A percentile compares a stretch with the other conserved stretches of the same genome.
These are phyloP conservation scores for Passer domesticus DNA, from an alignment of 2,113 vertebrate species.

Conservation along the genomic window DNA sequence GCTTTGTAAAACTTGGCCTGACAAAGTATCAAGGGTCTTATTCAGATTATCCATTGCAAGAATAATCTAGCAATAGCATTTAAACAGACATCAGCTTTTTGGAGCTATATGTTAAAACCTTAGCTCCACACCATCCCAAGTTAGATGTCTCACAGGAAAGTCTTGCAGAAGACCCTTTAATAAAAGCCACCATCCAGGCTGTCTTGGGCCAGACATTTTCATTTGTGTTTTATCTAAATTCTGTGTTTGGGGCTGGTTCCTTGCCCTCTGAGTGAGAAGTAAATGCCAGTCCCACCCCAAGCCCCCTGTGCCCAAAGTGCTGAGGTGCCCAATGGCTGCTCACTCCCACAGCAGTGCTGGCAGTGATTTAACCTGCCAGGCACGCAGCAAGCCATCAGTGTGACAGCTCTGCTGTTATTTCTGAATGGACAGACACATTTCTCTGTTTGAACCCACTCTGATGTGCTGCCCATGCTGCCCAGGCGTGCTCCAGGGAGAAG, in stretches of 20 bases:
- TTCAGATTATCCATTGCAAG: not conserved
- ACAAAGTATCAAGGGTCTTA: not conserved
- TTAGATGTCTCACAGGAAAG: not conserved
- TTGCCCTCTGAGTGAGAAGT: not conserved
- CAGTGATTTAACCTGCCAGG: not conserved
- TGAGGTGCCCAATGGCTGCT: not conserved
- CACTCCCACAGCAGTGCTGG: not conserved
- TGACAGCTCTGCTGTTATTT: not conserved
- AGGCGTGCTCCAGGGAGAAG: not conserved
- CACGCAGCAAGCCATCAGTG: not conserved
- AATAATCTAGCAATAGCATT: not conserved
- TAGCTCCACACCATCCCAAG: rapidly evolving
- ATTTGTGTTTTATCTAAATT: not conserved
- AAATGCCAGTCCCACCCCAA: not conserved
- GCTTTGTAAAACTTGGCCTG: not conserved
- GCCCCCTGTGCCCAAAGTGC: not conserved
- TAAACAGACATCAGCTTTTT: not conserved
- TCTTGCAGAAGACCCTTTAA: not conserved
- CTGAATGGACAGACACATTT: not conserved
- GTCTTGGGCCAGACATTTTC: not conserved
- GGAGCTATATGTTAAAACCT: not conserved
- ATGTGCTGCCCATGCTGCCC: not conserved
- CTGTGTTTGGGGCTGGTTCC: not conserved
- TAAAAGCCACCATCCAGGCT: not conserved
- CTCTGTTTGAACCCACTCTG: not conserved